Evolutionary conservation across 2,113 vertebrate genomes (phyloP), one percentile per base, ranked within the genome.

Genomic region (Callocephalon fimbriatum): DNA sequence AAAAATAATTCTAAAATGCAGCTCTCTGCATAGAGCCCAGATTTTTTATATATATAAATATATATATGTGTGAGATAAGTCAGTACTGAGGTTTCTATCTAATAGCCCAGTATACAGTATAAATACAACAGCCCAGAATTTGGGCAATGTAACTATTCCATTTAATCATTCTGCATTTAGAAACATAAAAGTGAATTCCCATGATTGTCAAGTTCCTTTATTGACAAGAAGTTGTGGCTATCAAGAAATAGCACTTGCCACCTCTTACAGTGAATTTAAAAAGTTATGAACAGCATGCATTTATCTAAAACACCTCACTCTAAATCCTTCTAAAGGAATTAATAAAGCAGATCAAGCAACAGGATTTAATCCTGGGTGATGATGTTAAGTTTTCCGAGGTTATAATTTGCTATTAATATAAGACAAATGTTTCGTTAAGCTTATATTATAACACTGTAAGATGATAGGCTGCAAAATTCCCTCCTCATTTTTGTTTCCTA

Each of bases 11-110:
- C n/a, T 26, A 40, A 80, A 74, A 29, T 7, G 10, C 27, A 77
- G 20, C 42, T 38, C 31, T 26, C 17, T 10, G 37, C 0, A 0
- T n/a, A 11, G 9, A 50, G 42, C 47, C 40, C 18, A 42, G 17
- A 9, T 35, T 10, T 51, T 63, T 10, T 23, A 27, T 19, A 15
- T 25, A 13, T 32, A 38, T 3, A 67, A 58, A n/a, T 58, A 37
- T 1, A 26, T 16, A 29, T 3, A 18, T 14, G 16, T 25, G 31
- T 65, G 42, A 27, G 12, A 62, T 14, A 6, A 21, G 15, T 48
- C 27, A 38, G 31, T 47, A 51, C n/a, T 15, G 19, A 70, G 27
- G 4, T 71, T 51, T 92, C 15, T 32, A 17, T 51, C 61, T 50
- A 42, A 26, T 5, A 73, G 29, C 16, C 42, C 31, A 66, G 27